A percentile compares a stretch with the other conserved stretches of the same genome.
Evolutionary conservation across 2,113 vertebrate species (phyloP).

Genomic region (Myiagra hebetior): DNA sequence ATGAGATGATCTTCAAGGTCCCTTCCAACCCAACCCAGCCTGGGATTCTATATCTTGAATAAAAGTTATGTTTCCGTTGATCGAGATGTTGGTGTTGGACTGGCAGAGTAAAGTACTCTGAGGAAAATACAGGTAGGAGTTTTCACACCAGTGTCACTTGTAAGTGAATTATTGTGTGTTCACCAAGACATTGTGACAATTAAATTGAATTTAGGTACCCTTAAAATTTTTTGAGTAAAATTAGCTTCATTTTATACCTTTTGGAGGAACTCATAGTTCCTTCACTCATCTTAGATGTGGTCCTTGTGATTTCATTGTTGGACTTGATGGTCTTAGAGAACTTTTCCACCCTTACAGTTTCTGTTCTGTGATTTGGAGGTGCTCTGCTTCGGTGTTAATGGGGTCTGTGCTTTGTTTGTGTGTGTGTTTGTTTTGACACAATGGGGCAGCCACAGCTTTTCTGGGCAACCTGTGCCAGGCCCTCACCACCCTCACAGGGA

Average conservation of each 20-base stretch:
- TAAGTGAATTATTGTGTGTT: not conserved
- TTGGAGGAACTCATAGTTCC: not conserved
- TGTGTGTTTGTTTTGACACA: not conserved
- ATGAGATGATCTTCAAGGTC: no score
- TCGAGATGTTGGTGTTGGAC: not conserved
- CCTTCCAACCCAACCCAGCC: rapidly evolving
- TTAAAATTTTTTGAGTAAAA: not conserved
- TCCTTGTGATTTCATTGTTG: not conserved
- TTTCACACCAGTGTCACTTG: not conserved
- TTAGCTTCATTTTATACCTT: not conserved
- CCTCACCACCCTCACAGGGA: not conserved
- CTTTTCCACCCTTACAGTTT: not conserved
- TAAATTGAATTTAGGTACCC: not conserved
- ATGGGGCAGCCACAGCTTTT: not conserved
- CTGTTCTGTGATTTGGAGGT: not conserved
- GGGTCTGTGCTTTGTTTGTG: not conserved
- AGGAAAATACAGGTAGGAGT: not conserved
- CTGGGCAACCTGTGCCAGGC: not conserved
- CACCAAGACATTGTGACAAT: not conserved
- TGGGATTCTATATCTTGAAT: not conserved
- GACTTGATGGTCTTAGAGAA: not conserved
- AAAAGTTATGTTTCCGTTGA: not conserved
- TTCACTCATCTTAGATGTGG: not conserved
- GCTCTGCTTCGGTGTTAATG: not conserved
- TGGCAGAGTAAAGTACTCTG: not conserved